phyloP scores from a whole-genome alignment of 2,797 vertebrate species.

The Gallinago nigripennis region DNA sequence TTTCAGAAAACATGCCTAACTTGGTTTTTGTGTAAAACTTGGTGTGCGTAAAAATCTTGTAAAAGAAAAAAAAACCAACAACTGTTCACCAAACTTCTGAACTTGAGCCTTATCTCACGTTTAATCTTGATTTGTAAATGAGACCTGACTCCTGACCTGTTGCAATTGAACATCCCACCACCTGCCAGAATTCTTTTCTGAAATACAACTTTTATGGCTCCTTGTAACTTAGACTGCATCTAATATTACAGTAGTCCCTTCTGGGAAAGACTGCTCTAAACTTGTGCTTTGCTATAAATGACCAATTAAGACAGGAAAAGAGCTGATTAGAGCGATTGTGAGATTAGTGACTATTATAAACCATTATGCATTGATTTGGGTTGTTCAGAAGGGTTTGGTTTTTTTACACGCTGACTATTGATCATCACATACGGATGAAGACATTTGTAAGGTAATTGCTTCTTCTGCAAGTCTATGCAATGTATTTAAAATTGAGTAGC shows the following conservation, averaged over 20 bases:
- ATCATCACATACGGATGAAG: not conserved
- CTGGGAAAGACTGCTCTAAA: not conserved
- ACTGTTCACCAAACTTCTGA: not conserved
- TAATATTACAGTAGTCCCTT: not conserved
- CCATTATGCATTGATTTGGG: not conserved
- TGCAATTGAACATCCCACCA: not conserved
- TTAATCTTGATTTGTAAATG: not conserved
- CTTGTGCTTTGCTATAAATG: not conserved
- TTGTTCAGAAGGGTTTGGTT: not conserved
- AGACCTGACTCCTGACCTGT: not conserved
- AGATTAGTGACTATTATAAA: not conserved
- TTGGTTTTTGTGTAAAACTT: not conserved
- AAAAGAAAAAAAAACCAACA: not conserved
- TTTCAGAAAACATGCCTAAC: conserved; percentile 14
- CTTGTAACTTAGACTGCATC: not conserved
- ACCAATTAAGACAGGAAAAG: not conserved
- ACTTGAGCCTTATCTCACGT: not conserved
- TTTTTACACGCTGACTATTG: not conserved
- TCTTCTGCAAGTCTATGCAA: not conserved
- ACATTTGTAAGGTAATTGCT: not conserved
- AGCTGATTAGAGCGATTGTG: not conserved
- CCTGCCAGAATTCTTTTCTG: not conserved
- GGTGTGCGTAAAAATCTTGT: not conserved
- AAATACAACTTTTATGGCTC: not conserved
- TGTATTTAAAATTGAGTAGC: not conserved